Conservation (phyloP, 2,797 vertebrate genomes). For the Muscicapa striata region DNA sequence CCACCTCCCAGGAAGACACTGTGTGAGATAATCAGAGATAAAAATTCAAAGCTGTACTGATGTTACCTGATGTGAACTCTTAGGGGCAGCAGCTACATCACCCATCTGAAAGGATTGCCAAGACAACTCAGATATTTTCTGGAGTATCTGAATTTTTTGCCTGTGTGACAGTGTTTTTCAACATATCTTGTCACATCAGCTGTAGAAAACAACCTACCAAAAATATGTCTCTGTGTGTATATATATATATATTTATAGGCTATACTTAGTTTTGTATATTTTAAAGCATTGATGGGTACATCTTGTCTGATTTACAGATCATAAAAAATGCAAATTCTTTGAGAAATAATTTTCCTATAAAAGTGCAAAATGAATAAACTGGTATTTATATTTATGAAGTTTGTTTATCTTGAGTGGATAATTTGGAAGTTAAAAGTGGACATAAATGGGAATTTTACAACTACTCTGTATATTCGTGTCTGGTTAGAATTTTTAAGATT, state of each 20-base stretch:
- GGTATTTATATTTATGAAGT: background rate
- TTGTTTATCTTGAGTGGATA: background rate
- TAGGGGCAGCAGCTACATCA: background rate
- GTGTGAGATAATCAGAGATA: rapidly evolving
- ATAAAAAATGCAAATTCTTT: background rate
- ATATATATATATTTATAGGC: background rate
- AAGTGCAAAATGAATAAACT: background rate
- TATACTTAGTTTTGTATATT: background rate
- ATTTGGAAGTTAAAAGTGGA: background rate
- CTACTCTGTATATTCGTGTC: background rate
- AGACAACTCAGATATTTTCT: background rate
- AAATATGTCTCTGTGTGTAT: background rate
- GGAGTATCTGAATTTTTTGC: background rate
- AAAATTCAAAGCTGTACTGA: background rate
- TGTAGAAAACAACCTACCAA: background rate
- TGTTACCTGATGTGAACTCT: background rate
- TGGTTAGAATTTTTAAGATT: background rate
- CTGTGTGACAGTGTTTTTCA: background rate
- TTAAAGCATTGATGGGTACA: background rate
- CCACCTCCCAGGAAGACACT: background rate
- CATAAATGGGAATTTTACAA: background rate
- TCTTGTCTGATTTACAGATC: background rate
- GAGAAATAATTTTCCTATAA: background rate
- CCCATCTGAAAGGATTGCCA: background rate
- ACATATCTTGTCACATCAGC: background rate